Evolutionary conservation across 2,113 vertebrate species (phyloP).

Genomic region (Oreochromis aureus): DNA sequence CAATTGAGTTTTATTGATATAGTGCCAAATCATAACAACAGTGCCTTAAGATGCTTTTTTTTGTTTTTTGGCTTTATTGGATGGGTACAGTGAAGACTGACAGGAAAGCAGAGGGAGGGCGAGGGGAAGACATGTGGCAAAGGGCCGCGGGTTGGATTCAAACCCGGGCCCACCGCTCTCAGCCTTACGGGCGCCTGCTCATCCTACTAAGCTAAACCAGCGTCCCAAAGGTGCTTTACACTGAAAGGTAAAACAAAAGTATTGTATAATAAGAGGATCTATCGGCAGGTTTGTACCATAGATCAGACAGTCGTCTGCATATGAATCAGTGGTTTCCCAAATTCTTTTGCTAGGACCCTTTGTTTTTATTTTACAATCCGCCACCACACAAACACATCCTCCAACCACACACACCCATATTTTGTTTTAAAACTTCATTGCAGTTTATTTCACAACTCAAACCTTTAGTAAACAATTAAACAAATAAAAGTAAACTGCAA

Average conservation of each 20-base stretch:
- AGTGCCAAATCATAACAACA: background rate
- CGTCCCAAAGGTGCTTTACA: fast-evolving
- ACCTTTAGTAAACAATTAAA: background rate
- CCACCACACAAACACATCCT: background rate
- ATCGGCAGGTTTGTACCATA: background rate
- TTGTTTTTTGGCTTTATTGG: background rate
- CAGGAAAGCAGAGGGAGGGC: background rate
- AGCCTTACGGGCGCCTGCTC: background rate
- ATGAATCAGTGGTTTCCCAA: background rate
- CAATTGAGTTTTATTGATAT: background rate
- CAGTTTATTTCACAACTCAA: background rate
- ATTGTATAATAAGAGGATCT: background rate
- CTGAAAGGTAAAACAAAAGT: background rate
- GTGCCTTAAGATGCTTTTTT: background rate
- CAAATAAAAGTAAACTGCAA: background rate
- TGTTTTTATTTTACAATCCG: background rate
- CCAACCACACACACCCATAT: background rate
- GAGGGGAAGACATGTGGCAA: background rate
- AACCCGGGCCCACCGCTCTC: background rate
- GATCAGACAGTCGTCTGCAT: background rate
- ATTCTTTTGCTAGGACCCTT: background rate
- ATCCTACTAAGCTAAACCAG: background rate
- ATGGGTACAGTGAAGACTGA: background rate
- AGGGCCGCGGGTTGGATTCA: background rate
- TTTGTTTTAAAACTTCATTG: background rate